These are phyloP conservation scores for Pedicia rivosa DNA, from an alignment of 2,888 invertebrate genomes.

Conservation along the genomic window DNA sequence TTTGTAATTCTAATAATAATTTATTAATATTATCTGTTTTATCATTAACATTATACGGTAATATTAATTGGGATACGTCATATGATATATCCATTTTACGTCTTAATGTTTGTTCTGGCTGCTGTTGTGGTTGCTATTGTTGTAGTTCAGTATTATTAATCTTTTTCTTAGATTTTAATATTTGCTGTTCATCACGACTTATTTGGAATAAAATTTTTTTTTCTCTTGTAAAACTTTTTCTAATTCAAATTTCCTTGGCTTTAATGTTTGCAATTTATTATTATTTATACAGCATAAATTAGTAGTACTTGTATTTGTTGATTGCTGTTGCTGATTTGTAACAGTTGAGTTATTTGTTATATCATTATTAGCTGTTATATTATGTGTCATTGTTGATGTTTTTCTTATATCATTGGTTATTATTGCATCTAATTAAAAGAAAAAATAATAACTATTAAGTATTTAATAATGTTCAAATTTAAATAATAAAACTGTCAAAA, in stretches of 20 bases:
- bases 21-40: conserved; percentile 11
- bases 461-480: too few relatives aligned
- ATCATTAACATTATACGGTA: conserved; percentile 5
- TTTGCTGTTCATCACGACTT: conserved; percentile 2
- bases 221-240: conserved; percentile 28
- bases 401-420: too few relatives aligned
- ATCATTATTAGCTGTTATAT: too few relatives aligned
- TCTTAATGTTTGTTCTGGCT: conserved; percentile 15
- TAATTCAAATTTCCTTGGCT: conserved; percentile 23
- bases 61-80: conserved; percentile 12
- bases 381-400: too few relatives aligned
- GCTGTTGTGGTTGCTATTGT: too few relatives aligned
- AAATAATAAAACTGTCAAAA: too few relatives aligned
- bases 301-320: not conserved
- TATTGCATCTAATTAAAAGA: too few relatives aligned
- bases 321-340: not conserved
- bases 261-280: conserved; percentile 19
- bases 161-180: conserved; percentile 10
- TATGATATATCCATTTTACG: conserved; percentile 18
- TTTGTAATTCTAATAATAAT: conserved; percentile 12
- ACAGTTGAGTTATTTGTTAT: too few relatives aligned
- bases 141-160: conserved; percentile 12
- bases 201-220: conserved; percentile 27
- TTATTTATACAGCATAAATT: conserved; percentile 9
- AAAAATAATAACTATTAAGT: too few relatives aligned